A percentile compares a stretch with the other conserved stretches of the same genome.
Evolutionary conservation across 1,140 invertebrate genomes (phyloP).

Genomic region (Ectropis grisescens): DNA sequence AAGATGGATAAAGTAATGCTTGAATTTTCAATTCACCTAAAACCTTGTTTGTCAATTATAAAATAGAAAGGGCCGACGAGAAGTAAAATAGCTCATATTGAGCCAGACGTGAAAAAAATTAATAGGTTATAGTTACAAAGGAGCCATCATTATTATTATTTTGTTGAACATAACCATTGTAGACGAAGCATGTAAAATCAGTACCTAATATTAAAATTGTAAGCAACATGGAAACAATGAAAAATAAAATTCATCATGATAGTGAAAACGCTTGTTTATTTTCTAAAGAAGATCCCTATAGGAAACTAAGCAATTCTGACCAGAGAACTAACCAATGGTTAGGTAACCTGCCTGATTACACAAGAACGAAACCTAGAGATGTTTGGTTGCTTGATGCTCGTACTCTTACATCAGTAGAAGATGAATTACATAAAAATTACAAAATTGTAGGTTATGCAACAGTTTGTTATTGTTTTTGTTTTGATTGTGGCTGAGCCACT

Average conservation of each 20-base stretch:
- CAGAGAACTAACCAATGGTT: too few relatives aligned
- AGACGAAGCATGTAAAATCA: constrained; percentile 36
- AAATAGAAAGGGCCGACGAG: constrained; percentile 46
- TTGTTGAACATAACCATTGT: constrained; percentile 44
- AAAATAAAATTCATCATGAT: constrained; percentile 62
- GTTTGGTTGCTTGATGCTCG: too few relatives aligned
- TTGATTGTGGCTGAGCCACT: too few relatives aligned
- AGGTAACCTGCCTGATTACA: too few relatives aligned
- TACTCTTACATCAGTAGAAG: too few relatives aligned
- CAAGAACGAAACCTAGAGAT: too few relatives aligned
- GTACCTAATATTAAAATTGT: too few relatives aligned
- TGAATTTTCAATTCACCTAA: constrained; percentile 36
- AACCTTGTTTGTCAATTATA: constrained; percentile 46
- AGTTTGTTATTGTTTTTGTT: too few relatives aligned
- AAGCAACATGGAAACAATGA: constrained; percentile 54
- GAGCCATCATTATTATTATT: constrained; percentile 54
- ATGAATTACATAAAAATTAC: too few relatives aligned
- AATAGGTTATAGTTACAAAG: constrained; percentile 55
- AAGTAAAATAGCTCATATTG: constrained; percentile 67
- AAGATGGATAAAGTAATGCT: constrained; percentile 17
- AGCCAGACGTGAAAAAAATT: constrained; percentile 59
- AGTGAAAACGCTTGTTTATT: constrained; percentile 32
- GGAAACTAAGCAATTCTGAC: too few relatives aligned
- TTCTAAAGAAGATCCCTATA: too few relatives aligned
- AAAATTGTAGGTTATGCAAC: too few relatives aligned